Base-by-base conservation (phyloP, 2,113 vertebrate species). In the Thymallus thymallus region DNA sequence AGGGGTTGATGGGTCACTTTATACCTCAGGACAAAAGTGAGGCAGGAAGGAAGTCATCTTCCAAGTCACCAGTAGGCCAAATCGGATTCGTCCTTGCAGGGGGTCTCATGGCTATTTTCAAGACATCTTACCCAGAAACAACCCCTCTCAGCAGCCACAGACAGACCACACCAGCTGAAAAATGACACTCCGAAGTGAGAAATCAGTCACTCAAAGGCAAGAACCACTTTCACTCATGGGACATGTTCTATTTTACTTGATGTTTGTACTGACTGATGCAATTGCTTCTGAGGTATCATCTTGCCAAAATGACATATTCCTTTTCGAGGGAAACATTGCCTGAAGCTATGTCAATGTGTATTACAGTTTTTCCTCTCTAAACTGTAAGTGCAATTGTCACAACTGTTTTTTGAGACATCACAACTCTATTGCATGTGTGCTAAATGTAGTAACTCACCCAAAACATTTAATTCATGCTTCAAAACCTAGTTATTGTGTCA, bases 181-280 rank as follows among this genome's bases (percentile, higher is more conserved):
- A 76, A 32, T 22, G 72, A 58, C 29, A 9, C 61, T 69, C 72
- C 68, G 69, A 24, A 68, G 66, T 55, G n/a, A 62, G 35, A 73
- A 74, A 74, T 32, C 75, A 73, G 87, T 76, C 81, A 74, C 9
- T 80, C 73, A 80, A 1, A 63, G 55, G 51, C 55, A 82, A 68
- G 69, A 73, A 68, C 60, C 69, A 71, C 64, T 84, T 80, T 77
- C 35, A 78, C 71, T 74, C 60, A 6, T 69, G 41, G 69, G 76
- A 80, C 74, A 73, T 68, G 72, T 68, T 75, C 58, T 18, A 24
- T 68, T 72, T 70, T 66, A 80, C 69, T 74, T 10, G 16, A 20
- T 29, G 16, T 66, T 66, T 32, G 63, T 9, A 6, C 22, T 32
- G 63, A 51, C 63, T n/a, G 30, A 32, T 10, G 56, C 56, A 23